A percentile compares a stretch with the other conserved stretches of the same genome.
Conservation (phyloP, 2,888 invertebrate species). For the Empis stercorea region DNA sequence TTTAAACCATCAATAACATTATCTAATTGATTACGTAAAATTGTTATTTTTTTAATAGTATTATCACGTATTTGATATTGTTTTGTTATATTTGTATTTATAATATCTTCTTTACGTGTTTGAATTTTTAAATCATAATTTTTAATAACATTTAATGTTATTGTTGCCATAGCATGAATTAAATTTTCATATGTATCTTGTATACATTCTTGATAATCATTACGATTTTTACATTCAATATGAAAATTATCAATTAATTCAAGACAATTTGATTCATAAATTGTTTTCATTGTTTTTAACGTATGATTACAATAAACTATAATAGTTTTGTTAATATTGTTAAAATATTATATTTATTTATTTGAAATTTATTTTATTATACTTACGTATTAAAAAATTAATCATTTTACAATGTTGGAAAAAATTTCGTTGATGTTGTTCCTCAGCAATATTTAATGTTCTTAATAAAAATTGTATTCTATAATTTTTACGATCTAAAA, state of each 20-base stretch:
- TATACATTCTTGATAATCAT: neutral
- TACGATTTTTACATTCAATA: neutral
- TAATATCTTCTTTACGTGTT: constrained; percentile 12
- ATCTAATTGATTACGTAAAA: constrained; percentile 20
- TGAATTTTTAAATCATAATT: neutral
- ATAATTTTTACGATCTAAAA: constrained; percentile 23
- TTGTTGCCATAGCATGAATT: neutral
- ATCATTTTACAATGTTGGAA: constrained; percentile 21
- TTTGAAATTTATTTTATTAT: neutral
- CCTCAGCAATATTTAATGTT: constrained; percentile 22
- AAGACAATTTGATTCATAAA: neutral
- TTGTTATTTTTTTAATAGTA: constrained; percentile 21
- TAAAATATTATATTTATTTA: no score
- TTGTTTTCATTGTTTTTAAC: neutral
- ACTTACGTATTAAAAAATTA: constrained; percentile 23
- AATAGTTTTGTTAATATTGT: neutral
- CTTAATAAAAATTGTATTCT: constrained; percentile 20
- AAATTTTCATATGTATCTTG: neutral
- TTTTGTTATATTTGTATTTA: constrained; percentile 22
- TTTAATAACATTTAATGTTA: neutral
- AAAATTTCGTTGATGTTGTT: constrained; percentile 21
- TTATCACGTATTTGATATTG: constrained; percentile 24
- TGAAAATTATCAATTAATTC: neutral
- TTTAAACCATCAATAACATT: constrained; percentile 19
- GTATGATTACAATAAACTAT: neutral